A percentile compares a stretch with the other conserved stretches of the same genome.
Conservation (phyloP, 92 coral and sea anemone genomes). For the Scolanthus callimorphus region DNA sequence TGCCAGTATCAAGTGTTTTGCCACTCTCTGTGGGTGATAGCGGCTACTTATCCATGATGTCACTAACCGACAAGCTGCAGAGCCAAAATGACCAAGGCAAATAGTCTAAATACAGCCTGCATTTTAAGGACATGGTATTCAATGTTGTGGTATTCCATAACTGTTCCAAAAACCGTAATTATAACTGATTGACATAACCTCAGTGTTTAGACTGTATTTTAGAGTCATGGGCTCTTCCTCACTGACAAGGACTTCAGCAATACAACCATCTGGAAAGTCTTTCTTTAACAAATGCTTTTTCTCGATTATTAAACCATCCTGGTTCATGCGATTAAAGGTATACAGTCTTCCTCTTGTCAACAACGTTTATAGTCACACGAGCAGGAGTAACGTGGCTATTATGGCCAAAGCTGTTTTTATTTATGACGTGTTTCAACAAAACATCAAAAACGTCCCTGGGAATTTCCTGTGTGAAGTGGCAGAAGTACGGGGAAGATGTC, state of each 20-base stretch:
- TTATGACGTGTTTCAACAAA: neutral
- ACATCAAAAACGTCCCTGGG: neutral
- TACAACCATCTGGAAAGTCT: neutral
- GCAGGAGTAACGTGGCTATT: neutral
- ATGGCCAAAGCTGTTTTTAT: neutral
- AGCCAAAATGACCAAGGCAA: no score
- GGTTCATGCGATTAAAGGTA: neutral
- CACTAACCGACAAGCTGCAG: no score
- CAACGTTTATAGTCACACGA: neutral
- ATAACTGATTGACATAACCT: neutral
- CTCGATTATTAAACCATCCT: neutral
- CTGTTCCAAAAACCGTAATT: neutral
- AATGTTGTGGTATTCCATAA: neutral
- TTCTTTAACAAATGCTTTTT: neutral
- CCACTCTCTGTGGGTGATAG: no score
- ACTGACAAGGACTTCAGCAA: neutral
- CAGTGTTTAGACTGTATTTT: neutral
- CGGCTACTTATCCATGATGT: no score
- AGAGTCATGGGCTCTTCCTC: neutral
- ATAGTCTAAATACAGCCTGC: no score
- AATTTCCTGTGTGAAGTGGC: neutral
- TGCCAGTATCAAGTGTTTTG: no score
- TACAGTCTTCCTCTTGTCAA: neutral
- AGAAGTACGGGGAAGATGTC: neutral
- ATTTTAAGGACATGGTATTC: no score